These are phyloP conservation scores for Drosophila suzukii DNA, from an alignment of 1,140 invertebrate genomes.

Conservation along the genomic window DNA sequence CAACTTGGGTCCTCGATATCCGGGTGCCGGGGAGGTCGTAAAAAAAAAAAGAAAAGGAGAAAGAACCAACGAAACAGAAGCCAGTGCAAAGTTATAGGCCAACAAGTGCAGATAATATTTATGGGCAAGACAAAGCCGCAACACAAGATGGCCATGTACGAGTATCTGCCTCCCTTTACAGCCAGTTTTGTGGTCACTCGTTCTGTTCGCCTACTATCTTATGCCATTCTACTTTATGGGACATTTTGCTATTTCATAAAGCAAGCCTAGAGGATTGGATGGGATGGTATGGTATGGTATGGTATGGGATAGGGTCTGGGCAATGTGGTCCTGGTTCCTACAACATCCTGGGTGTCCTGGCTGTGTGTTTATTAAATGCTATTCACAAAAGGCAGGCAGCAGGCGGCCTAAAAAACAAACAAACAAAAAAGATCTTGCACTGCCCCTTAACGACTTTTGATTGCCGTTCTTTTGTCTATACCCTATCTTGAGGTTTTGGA, in stretches of 20 bases:
- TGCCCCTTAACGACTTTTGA: conserved; percentile 68
- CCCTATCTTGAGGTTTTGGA: conserved; percentile 5
- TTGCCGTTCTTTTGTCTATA: conserved; percentile 40
- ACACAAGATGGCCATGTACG: conserved; percentile 48
- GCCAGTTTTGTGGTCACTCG: conserved; percentile 45
- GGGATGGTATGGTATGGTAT: conserved; percentile 1
- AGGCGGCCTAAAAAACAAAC: conserved; percentile 53
- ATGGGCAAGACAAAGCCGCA: conserved; percentile 60
- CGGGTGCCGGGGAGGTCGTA: conserved; percentile 5
- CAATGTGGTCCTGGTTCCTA: background rate
- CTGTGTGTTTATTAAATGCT: conserved; percentile 71
- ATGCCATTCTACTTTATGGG: conserved; percentile 54
- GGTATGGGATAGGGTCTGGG: conserved; percentile 3
- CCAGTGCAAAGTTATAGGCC: conserved; percentile 22
- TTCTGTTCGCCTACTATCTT: conserved; percentile 22
- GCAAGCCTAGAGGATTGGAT: conserved; percentile 11
- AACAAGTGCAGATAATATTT: conserved; percentile 60
- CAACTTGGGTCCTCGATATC: background rate
- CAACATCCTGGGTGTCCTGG: conserved; percentile 47
- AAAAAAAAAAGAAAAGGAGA: background rate
- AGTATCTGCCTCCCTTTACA: conserved; percentile 36
- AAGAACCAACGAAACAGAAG: conserved; percentile 5
- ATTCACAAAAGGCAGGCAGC: conserved; percentile 50
- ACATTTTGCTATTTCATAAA: conserved; percentile 51
- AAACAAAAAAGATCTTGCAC: conserved; percentile 16